Conservation (phyloP, 2,888 invertebrate species). For the Oxystoma pomonae region DNA sequence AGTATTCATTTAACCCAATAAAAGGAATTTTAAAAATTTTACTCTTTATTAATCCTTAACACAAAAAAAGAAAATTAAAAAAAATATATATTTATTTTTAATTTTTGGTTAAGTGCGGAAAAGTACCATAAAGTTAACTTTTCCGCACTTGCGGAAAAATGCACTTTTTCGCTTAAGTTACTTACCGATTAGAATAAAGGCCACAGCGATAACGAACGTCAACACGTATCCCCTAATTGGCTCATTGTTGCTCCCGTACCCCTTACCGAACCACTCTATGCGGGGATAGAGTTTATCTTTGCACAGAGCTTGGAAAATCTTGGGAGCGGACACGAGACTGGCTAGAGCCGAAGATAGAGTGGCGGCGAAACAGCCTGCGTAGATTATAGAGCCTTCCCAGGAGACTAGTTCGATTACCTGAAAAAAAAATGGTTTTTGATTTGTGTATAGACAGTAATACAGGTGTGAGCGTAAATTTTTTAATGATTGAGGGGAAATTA, state of each 20-base stretch:
- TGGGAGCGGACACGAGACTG: slow-evolving; percentile 93
- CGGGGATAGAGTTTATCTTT: slow-evolving; percentile 93
- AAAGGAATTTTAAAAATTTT: too few species aligned
- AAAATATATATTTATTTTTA: too few species aligned
- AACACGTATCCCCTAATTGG: slow-evolving; percentile 87
- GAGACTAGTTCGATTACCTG: slow-evolving; percentile 81
- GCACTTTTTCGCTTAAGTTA: too few species aligned
- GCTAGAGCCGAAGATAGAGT: slow-evolving; percentile 95
- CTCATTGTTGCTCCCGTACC: slow-evolving; percentile 77
- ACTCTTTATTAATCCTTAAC: too few species aligned
- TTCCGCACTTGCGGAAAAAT: too few species aligned
- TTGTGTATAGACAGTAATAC: too few species aligned
- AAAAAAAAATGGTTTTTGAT: slow-evolving; percentile 19
- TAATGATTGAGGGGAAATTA: too few species aligned
- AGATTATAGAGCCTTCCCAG: slow-evolving; percentile 86
- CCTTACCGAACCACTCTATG: slow-evolving; percentile 84
- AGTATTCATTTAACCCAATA: too few species aligned
- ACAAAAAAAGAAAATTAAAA: too few species aligned
- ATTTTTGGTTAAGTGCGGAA: too few species aligned
- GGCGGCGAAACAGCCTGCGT: slow-evolving; percentile 96
- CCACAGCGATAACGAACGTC: slow-evolving; percentile 86
- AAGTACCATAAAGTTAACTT: too few species aligned
- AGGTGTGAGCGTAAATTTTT: too few species aligned
- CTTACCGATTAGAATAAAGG: slow-evolving; percentile 82
- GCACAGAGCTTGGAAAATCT: slow-evolving; percentile 90